Evolutionary conservation across 2,797 vertebrate species (phyloP), one percentile per base, ranked within the genome.

Genomic region (Chelon auratus): DNA sequence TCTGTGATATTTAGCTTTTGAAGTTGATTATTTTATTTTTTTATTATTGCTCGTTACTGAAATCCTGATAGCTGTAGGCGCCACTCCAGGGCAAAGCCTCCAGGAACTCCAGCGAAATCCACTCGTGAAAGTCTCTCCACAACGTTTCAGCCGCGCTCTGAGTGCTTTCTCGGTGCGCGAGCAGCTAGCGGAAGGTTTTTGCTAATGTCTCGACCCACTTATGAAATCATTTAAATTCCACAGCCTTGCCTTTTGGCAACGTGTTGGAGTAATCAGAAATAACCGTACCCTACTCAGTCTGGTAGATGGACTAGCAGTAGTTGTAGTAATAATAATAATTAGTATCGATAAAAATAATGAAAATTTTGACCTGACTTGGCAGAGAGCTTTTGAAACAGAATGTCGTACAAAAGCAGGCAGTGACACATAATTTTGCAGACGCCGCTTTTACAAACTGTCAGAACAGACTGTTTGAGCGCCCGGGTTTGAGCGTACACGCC

Each of bases 21-120:
- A 20, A 53, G 43, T 45, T 50, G 6, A 62, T 63, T 4, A 13
- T 57, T 57, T 78, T 4, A 47, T 39, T 79, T 72, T 72, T 75
- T 55, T 60, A 54, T 72, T 67, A 65, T 68, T 63, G 22, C 61
- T 81, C 40, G 73, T 83, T 85, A 78, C 70, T 72, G 14, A 69
- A 58, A 60, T 66, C 9, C 10, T 53, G 18, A 17, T 71, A 59
- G 65, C 80, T 68, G n/a, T 15, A 57, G 73, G 83, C 79, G 10
- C 48, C 12, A 74, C 84, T 82, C 57, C 47, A 39, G 69, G 82
- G 77, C 36, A 51, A 59, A 76, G 37, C 70, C 62, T 80, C 40
- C 3, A 79, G 65, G 51, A 79, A 71, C 39, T 15, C 7, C 14
- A 33, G 43, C 40, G 24, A 65, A 70, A 64, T 74, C 12, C 57